phyloP scores from a whole-genome alignment of 2,797 vertebrate genomes.

The Scolopax bukidnonensis region DNA sequence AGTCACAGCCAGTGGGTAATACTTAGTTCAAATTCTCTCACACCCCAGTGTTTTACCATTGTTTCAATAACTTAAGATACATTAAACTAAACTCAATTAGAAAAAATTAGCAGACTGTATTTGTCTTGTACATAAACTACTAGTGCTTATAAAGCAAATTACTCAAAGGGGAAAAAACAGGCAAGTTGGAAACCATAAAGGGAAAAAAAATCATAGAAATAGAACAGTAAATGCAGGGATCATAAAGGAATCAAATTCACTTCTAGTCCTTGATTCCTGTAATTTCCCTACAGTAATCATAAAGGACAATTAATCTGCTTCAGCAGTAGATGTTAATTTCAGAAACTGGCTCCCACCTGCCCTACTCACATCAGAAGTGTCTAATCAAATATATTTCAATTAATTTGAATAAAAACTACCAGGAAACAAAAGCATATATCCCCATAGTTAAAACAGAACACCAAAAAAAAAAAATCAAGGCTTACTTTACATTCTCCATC shows the following conservation, averaged over 20 bases:
- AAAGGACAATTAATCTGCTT: neutral
- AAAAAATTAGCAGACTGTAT: neutral
- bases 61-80: neutral
- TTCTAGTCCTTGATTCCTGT: neutral
- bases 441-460: neutral
- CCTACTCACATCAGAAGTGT: neutral
- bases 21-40: neutral
- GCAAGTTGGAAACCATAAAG: neutral
- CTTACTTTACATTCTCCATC: neutral
- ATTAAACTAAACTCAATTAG: neutral
- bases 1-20: neutral
- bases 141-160: neutral
- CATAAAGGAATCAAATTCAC: neutral
- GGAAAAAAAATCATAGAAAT: neutral
- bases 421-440: neutral
- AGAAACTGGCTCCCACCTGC: neutral
- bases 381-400: neutral
- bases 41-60: neutral
- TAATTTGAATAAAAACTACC: neutral
- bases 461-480: neutral
- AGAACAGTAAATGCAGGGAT: neutral
- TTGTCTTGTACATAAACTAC: neutral
- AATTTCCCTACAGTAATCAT: neutral
- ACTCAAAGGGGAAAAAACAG: neutral
- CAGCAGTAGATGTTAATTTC: neutral